These are phyloP conservation scores for Leucoptera coffeella DNA, from an alignment of 2,888 invertebrate species.

Conservation along the genomic window DNA sequence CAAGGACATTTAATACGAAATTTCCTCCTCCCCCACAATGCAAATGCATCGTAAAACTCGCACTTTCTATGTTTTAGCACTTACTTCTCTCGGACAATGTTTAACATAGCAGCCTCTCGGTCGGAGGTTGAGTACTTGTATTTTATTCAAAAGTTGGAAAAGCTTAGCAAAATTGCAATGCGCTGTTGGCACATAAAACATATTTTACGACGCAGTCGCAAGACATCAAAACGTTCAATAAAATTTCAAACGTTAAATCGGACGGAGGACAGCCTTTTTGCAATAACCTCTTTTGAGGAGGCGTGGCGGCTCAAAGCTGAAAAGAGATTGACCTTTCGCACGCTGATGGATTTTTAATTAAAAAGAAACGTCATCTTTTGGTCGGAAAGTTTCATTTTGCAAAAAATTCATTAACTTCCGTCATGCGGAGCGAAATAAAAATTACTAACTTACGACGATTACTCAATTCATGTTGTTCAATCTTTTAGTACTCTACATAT, in stretches of 20 bases:
- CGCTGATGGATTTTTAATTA: too few species aligned
- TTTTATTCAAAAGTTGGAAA: conserved; percentile 28
- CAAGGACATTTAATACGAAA: neutral
- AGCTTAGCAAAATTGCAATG: conserved; percentile 22
- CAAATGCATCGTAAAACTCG: conserved; percentile 12
- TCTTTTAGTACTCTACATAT: too few species aligned
- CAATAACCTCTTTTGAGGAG: conserved; percentile 11
- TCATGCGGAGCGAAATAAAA: too few species aligned
- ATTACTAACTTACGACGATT: too few species aligned
- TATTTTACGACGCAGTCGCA: conserved; percentile 36
- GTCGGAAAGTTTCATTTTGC: too few species aligned
- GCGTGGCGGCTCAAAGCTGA: conserved; percentile 12
- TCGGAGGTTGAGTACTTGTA: too few species aligned
- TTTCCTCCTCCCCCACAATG: conserved; percentile 4
- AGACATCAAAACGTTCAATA: conserved; percentile 38
- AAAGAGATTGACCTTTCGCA: too few species aligned
- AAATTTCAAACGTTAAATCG: conserved; percentile 28
- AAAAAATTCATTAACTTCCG: conserved; percentile 6
- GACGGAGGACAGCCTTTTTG: conserved; percentile 13
- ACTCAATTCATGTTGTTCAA: too few species aligned
- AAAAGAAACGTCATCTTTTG: too few species aligned
- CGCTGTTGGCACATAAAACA: conserved; percentile 35
- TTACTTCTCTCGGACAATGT: conserved; percentile 27
- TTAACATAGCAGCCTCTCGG: conserved; percentile 18
- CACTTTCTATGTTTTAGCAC: conserved; percentile 38